A percentile compares a stretch with the other conserved stretches of the same genome.
phyloP scores from a whole-genome alignment of 2,113 vertebrate species.

The Paracanthobrama guichenoti region DNA sequence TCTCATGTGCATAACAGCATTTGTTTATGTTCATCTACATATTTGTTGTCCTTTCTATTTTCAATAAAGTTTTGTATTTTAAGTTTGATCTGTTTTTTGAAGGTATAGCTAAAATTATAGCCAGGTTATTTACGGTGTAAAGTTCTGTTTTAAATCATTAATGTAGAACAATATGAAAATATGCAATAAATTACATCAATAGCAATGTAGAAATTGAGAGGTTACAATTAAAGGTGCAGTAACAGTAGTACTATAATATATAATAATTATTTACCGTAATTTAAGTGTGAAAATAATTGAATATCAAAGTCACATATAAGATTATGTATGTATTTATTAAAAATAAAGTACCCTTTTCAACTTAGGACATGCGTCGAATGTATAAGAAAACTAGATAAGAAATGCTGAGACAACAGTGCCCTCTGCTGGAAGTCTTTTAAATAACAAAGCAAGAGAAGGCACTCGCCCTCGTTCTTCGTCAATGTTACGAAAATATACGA shows the following conservation, averaged over 20 bases:
- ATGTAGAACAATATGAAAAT: no score
- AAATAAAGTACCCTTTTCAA: background rate
- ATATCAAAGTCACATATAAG: no score
- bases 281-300: no score
- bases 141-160: background rate
- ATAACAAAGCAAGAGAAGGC: background rate
- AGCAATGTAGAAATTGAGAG: no score
- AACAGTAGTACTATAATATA: no score
- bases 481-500: background rate
- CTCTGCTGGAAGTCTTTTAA: background rate
- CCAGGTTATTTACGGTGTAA: background rate
- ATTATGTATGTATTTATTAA: no score
- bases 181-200: no score
- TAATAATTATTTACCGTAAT: no score
- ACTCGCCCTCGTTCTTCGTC: background rate
- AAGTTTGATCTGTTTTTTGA: background rate
- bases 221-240: no score
- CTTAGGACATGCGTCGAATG: background rate
- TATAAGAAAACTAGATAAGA: background rate
- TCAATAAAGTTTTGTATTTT: constrained; percentile 47
- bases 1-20: constrained; percentile 15
- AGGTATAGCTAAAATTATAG: background rate
- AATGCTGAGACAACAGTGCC: background rate
- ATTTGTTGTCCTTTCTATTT: constrained; percentile 31
- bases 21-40: constrained; percentile 10